Base-by-base conservation (phyloP, 1,140 invertebrate species). In the Hesperophylax magnus region DNA sequence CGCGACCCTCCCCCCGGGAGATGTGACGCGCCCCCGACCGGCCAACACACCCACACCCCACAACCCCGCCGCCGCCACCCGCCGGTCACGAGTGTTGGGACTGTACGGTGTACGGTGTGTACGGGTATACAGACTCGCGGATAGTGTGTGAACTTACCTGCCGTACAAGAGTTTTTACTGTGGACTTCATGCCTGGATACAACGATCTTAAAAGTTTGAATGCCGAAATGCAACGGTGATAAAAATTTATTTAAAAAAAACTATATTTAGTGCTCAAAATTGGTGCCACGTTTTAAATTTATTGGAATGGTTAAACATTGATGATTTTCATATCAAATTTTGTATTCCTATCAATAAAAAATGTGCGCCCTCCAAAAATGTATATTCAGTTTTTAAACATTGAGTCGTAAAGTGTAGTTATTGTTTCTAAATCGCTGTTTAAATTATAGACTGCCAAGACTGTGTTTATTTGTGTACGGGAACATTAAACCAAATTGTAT, bases 11-110 rank as follows among this genome's bases (percentile, higher is more conserved):
- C 39, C n/a, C 39, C 69, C 69, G 69, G 39, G 69, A 53, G 69
- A 72, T 53, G 69, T 72, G 69, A 72, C 69, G 34, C 47, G 47
- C 69, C 79, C 79, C 24, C 76, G 34, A 39, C 34, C 34, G 34
- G 7, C 34, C 31, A 31, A 39, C 34, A 39, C 34, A 31, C 34
- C 20, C 54, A 5, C 7, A 17, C 8, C 27, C 65, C 65, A 2
- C 31, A 17, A 9, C 27, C 65, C 65, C 34, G 2, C 4, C 34
- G 3, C 63, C 22, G 2, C 31, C 6, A n/a, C 67, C 69, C 47
- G 6, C 17, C 20, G 54, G 65, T 27, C 67, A 63, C 20, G 78
- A 75, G 71, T 58, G 20, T 24, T 31, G 11, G 54, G 71, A 75
- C 24, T 58, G 54, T 34, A 56, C 54, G 71, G 71, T 58, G 54